A percentile compares a stretch with the other conserved stretches of the same genome.
Conservation (phyloP, 2,888 invertebrate genomes). For the Drosophila peninsularis region DNA sequence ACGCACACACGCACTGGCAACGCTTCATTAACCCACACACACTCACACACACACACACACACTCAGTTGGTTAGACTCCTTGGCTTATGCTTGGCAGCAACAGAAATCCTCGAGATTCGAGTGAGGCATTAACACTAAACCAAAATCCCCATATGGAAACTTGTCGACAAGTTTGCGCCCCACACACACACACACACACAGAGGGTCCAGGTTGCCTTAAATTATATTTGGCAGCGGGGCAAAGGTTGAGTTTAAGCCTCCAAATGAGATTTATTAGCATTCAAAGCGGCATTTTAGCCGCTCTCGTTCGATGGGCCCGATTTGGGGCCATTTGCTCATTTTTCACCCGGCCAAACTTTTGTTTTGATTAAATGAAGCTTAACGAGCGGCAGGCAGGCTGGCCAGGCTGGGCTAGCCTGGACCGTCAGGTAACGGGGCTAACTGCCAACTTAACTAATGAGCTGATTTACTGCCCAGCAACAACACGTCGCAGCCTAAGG, state of each 20-base stretch:
- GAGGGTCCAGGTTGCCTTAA: conserved; percentile 40
- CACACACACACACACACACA: not conserved
- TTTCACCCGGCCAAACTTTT: conserved; percentile 77
- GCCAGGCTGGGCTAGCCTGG: conserved; percentile 1
- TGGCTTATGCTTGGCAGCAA: conserved; percentile 44
- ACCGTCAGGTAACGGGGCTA: conserved; percentile 30
- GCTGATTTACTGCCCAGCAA: conserved; percentile 81
- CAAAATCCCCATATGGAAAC: conserved; percentile 33
- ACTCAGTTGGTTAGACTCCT: conserved; percentile 17
- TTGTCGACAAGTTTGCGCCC: conserved; percentile 44
- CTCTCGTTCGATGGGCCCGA: conserved; percentile 41
- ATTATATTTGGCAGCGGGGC: conserved; percentile 61
- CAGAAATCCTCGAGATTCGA: conserved; percentile 30
- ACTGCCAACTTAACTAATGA: conserved; percentile 79
- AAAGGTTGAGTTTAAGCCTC: conserved; percentile 68
- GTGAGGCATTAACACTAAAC: conserved; percentile 37
- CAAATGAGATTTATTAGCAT: conserved; percentile 82
- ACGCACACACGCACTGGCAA: conserved; percentile 20
- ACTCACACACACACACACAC: conserved; percentile 40
- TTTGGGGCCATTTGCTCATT: conserved; percentile 51
- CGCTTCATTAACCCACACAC: conserved; percentile 63
- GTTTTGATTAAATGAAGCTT: conserved; percentile 83
- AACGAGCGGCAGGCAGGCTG: conserved; percentile 54
- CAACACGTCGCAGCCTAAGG: conserved; percentile 55
- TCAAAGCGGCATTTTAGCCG: conserved; percentile 78